A percentile compares a stretch with the other conserved stretches of the same genome.
These are phyloP conservation scores for Toxostoma redivivum DNA, from an alignment of 2,113 vertebrate genomes.

Conservation along the genomic window DNA sequence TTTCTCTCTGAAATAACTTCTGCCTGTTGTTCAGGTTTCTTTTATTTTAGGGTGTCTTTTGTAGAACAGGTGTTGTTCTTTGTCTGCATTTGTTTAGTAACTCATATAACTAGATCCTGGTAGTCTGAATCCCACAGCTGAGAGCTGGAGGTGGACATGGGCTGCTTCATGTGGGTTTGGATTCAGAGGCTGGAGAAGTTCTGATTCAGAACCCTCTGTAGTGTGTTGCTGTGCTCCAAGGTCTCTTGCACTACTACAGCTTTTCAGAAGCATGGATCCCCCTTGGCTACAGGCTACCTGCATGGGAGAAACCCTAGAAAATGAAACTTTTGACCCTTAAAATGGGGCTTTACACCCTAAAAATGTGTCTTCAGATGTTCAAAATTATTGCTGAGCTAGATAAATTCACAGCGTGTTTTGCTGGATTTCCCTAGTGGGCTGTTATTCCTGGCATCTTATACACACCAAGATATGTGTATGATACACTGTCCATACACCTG, in stretches of 20 bases:
- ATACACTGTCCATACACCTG: not conserved
- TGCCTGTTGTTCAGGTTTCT: not conserved
- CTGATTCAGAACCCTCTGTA: not conserved
- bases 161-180: not conserved
- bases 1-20: not conserved
- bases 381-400: not conserved
- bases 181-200: not conserved
- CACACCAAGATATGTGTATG: not conserved
- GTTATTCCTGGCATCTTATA: not conserved
- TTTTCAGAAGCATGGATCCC: not conserved
- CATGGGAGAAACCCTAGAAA: not conserved
- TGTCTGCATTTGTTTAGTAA: not conserved
- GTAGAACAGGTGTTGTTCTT: not conserved
- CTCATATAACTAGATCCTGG: not conserved
- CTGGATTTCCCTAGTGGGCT: not conserved
- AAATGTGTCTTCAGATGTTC: not conserved
- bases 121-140: not conserved
- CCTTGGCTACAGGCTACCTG: not conserved
- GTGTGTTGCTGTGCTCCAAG: accelerated
- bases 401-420: not conserved
- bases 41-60: not conserved
- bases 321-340: not conserved
- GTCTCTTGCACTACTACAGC: not conserved
- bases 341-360: not conserved
- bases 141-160: not conserved